Evolutionary conservation across 2,797 vertebrate genomes (phyloP), one percentile per base, ranked within the genome.

Genomic region (Hoplostethus mediterraneus): DNA sequence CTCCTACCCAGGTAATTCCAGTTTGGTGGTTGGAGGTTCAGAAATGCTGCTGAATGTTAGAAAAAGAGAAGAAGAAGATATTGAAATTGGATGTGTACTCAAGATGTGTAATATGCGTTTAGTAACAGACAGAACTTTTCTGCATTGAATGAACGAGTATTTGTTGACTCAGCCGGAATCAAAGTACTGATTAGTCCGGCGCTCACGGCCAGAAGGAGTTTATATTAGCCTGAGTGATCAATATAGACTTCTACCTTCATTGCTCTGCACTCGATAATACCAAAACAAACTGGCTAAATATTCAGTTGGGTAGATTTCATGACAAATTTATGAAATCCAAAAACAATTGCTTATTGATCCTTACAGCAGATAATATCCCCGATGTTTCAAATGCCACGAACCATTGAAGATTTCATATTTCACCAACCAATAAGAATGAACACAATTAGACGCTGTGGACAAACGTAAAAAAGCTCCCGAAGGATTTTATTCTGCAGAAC

Each of bases 211-310:
- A 62, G 47, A 3, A n/a, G 52, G 75, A 68, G 71, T 52, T 13
- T 69, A 77, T 70, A 67, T 67, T 42, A 70, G 66, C 73, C 61
- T 53, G 57, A 30, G 30, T 64, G 58, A 82, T 85, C 79, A 76
- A 87, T 87, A 71, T 3, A 12, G 56, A 70, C 52, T 71, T 84
- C 79, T 58, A 73, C 67, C 44, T 82, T 82, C 73, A 84, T 80
- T 87, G 55, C 69, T 16, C 2, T 60, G 21, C 21, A 12, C 71
- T 87, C 81, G 47, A 81, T 87, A 68, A 69, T 36, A 75, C 17
- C 79, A 71, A 73, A 77, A 77, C 82, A 80, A 86, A 71, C 62
- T 49, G 6, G 13, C n/a, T 68, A 76, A 79, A 72, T 67, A 69
- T 78, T 78, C 79, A 81, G 76, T 42, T 42, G 3, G 40, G 40